phyloP scores from a whole-genome alignment of 2,113 vertebrate genomes.

The Probosciger aterrimus region DNA sequence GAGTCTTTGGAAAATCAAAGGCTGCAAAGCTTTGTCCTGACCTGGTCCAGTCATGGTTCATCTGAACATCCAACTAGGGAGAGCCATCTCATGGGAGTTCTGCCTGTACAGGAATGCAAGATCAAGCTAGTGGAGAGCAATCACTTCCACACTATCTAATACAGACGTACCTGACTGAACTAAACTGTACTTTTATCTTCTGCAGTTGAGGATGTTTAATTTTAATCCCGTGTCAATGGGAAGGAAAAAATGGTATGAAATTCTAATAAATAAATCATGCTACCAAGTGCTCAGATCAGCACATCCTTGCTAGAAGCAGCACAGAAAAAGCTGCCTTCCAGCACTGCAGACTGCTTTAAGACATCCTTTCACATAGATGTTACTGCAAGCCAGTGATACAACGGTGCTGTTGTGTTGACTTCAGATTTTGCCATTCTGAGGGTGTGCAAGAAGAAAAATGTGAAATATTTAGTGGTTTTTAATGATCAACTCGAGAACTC shows the following conservation, averaged over 20 bases:
- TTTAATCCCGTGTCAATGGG: conserved; percentile 11
- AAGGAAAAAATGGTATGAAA: background rate
- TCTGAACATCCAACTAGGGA: fast-evolving
- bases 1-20: background rate
- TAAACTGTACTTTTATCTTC: background rate
- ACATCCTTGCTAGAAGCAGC: conserved; percentile 29
- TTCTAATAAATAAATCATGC: conserved; percentile 50
- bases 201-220: conserved; percentile 19
- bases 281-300: background rate
- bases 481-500: background rate
- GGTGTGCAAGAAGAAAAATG: background rate
- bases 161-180: background rate
- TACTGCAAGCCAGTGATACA: background rate
- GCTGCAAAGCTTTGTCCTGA: background rate
- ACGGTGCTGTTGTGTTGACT: background rate
- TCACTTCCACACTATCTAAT: background rate
- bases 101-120: background rate
- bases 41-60: background rate
- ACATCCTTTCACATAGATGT: background rate
- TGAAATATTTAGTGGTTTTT: background rate
- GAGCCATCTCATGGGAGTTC: fast-evolving
- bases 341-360: background rate
- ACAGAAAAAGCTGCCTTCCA: background rate
- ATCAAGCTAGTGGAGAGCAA: background rate
- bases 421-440: background rate